Conservation (phyloP, 2,113 vertebrate genomes). For the Silurus glanis region DNA sequence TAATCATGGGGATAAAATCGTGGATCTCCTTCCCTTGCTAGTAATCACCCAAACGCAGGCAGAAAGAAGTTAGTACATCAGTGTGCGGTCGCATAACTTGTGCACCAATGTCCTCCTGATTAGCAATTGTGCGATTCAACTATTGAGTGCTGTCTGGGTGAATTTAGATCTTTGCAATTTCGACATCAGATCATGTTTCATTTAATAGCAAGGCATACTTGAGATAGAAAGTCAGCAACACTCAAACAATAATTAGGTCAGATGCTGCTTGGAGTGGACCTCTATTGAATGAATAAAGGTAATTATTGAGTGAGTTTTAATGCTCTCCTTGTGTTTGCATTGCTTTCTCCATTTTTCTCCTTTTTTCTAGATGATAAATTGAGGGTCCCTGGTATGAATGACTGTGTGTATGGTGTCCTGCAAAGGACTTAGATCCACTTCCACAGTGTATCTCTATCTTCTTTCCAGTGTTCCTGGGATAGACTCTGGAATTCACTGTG, state of each 20-base stretch:
- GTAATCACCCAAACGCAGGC: not conserved
- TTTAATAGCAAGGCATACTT: not conserved
- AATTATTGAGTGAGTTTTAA: not conserved
- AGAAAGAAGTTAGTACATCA: not conserved
- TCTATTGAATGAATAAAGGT: not conserved
- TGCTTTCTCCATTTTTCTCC: not conserved
- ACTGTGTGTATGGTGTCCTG: not conserved
- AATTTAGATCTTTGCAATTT: conserved; percentile 1
- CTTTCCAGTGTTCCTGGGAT: not conserved
- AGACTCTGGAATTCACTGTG: not conserved
- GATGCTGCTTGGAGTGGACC: not conserved
- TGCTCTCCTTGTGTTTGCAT: not conserved
- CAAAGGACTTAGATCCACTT: not conserved
- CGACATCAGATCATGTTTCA: not conserved
- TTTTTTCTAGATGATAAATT: not conserved
- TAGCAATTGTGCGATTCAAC: not conserved
- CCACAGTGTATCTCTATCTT: not conserved
- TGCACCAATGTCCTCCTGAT: not conserved
- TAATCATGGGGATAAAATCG: not conserved
- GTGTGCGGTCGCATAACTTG: not conserved
- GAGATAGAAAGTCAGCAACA: not conserved
- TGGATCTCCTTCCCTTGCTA: not conserved
- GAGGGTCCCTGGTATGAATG: not conserved
- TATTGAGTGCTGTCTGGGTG: not conserved
- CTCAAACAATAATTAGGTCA: not conserved